Base-by-base conservation (phyloP, 2,888 invertebrate genomes). In the Parochlus steinenii region DNA sequence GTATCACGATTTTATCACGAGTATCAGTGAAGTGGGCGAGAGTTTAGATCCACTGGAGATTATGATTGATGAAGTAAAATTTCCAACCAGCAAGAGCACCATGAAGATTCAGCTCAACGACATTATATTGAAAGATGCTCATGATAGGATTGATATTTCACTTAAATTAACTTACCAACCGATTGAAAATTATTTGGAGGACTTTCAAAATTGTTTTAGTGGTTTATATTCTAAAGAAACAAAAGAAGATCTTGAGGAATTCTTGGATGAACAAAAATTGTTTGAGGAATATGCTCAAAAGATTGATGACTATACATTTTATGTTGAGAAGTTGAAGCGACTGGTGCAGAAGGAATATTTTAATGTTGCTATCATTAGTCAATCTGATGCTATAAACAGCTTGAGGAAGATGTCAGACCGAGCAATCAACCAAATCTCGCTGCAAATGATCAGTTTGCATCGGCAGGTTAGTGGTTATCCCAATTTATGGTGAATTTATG, bases 291-390 rank as follows among this genome's bases (percentile, higher is more conserved):
- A 69, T 18, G 67, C 69, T 19, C 61, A 64, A 32, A 69, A 71
- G 50, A 72, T 77, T 31, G 59, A 63, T 43, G 65, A 63, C 42
- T 75, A 72, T 43, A 66, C 68, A 47, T 56, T 55, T 19, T 71
- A 69, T 33, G 65, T 70, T 42, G 65, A 68, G 12, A 64, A 65
- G 50, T 62, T 77, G 25, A 66, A 67, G 10, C 65, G 65, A 14
- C 66, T 74, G 49, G 63, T 75, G 12, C 65, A 67, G 46, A 72
- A 70, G 44, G 74, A 75, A 50, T 76, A 72, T 51, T 79, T 80
- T 45, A 63, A 67, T 25, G 65, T 74, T 41, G 72, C 72, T 2
- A 63, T 67, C 25, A 61, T 79, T 2, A 58, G 68, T 42, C 74
- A 79, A 47, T 58, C 67, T 3, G 63, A 67, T 35, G 74, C 74